phyloP scores from a whole-genome alignment of 2,888 invertebrate species.

The Eupithecia dodoneata region DNA sequence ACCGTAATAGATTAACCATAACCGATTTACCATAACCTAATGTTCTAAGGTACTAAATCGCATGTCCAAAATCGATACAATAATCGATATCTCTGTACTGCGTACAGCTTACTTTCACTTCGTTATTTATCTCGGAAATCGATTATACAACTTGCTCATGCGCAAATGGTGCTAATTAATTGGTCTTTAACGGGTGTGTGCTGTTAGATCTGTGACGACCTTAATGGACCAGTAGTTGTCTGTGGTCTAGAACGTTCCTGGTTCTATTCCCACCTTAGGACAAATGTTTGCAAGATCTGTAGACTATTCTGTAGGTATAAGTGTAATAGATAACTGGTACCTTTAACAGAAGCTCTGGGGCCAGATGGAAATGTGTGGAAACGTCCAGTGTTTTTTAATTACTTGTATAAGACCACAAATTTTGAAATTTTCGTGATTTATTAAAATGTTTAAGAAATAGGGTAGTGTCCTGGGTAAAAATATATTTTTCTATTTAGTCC shows the following conservation, averaged over 20 bases:
- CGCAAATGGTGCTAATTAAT: conserved; percentile 52
- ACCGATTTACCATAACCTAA: conserved; percentile 22
- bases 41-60: conserved; percentile 56
- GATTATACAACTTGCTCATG: conserved; percentile 67
- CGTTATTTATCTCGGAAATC: conserved; percentile 61
- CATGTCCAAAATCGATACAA: conserved; percentile 56
- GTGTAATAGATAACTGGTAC: too few species aligned
- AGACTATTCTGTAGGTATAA: too few species aligned
- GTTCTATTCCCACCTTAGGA: background rate
- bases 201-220: background rate
- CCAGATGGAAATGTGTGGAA: background rate
- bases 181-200: conserved; percentile 34
- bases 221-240: background rate
- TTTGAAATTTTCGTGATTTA: too few species aligned
- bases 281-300: background rate
- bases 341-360: background rate
- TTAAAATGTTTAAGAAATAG: too few species aligned
- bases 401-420: too few species aligned
- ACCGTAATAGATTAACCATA: conserved; percentile 17
- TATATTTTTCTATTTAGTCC: too few species aligned
- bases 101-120: conserved; percentile 72
- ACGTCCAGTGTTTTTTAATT: too few species aligned
- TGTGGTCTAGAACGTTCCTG: background rate
- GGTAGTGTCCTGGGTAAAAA: too few species aligned
- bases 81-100: conserved; percentile 23